Percentiles rank a stretch among this genome's conserved stretches.
These are phyloP conservation scores for Zapus hudsonius DNA, from an alignment of 2,113 vertebrate species.

Conservation along the genomic window DNA sequence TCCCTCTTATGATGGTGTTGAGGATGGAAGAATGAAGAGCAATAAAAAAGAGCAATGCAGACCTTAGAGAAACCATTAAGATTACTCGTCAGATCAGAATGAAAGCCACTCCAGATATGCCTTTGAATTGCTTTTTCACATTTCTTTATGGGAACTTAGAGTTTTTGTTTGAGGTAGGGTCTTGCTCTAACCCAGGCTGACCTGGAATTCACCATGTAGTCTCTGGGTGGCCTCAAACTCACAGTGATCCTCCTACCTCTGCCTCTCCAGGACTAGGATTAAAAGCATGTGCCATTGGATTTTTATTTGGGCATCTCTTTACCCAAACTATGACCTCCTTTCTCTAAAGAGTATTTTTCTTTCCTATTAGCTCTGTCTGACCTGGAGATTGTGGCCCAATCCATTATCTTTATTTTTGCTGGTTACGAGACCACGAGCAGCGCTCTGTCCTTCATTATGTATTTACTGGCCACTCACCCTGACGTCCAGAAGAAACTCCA, in stretches of 20 bases:
- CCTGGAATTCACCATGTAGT: no score
- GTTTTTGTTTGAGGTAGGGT: no score
- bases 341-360: not conserved
- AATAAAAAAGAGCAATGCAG: not conserved
- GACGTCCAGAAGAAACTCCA: conserved; percentile 65
- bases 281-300: no score
- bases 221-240: no score
- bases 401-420: conserved; percentile 60
- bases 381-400: conserved; percentile 56
- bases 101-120: not conserved
- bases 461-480: conserved; percentile 61
- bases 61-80: not conserved
- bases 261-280: no score
- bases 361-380: conserved; percentile 57
- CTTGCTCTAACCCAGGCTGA: no score
- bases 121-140: not conserved
- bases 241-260: no score
- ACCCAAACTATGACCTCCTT: not conserved
- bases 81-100: not conserved
- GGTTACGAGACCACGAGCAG: conserved; percentile 66
- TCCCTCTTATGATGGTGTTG: not conserved
- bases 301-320: not conserved
- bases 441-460: conserved; percentile 38
- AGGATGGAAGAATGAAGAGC: not conserved
- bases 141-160: not conserved